Base-by-base conservation (phyloP, 2,888 invertebrate species). In the Schizaphis graminum region DNA sequence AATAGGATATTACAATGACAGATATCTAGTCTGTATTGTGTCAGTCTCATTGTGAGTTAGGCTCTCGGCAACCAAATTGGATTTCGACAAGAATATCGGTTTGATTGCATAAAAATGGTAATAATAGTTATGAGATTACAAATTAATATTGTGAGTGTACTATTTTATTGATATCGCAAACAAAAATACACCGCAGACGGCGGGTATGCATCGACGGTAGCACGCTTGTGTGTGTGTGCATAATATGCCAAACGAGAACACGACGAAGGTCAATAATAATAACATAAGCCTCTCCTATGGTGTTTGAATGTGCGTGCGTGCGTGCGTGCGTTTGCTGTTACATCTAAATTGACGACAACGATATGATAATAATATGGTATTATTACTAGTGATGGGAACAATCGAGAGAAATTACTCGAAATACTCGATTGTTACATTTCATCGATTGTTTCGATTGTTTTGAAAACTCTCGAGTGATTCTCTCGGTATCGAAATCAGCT, bases 221-320 rank as follows among this genome's bases (percentile, higher is more conserved):
- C 28, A 67, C 24, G 47, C 21, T 77, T 35, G n/a, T 49, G 35
- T 61, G 61, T 61, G 44, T 21, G 44, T n/a, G 44, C 44, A 77
- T 35, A 16, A 67, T n/a, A 21, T 35, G 35, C 35, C 26, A 87
- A 87, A 87, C 92, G 61, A 92, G 92, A 92, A 87, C 92, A 35
- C 57, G 24, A 49, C 86, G 85, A 92, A 92, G 92, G 86, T 92
- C 92, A 92, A 57, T 53, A 85, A 53, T 91, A 77, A 49, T 67
- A 67, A 84, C 7, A 47, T 47, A 28, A 49, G 84, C 53, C 91
- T 84, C 91, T 91, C 84, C 91, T 84, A 28, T 49, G 7, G 41
- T 24, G 47, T 35, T 21, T 90, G 44, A 26, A 21, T 24, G 3
- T 11, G 11, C 21, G 24, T 16, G 28, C 16, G 44, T 85, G n/a